Evolutionary conservation across 1,140 invertebrate species (phyloP), one percentile per base, ranked within the genome.

Genomic region (Sarcophaga peregrina): DNA sequence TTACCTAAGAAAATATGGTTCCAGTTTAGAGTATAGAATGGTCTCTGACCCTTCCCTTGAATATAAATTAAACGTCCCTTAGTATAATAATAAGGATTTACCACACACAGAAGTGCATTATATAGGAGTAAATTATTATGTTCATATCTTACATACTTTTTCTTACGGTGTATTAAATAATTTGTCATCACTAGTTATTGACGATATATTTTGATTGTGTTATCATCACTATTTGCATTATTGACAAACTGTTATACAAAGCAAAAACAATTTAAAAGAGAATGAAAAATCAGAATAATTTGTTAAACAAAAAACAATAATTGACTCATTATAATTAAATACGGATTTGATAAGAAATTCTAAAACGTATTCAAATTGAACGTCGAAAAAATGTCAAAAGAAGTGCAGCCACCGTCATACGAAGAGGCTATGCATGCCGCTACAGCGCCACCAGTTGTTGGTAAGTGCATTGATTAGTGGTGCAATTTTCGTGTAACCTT

Each of bases 351-450:
- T 76, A 68, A 68, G n/a, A 68, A 68, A 8, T 68, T 17, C 7
- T 20, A 20, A 68, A 20, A 76, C n/a, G 25, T 2, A 37, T n/a
- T n/a, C n/a, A n/a, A 78, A 78, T 17, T 46, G 15, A 48, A 11
- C 2, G n/a, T 47, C 11, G 6, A 78, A 11, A 72, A 10, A 78
- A 78, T 78, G 75, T 78, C 75, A 52, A 78, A 78, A 78, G 47
- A 78, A 25, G 17, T 25, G 9, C 62, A 68, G 11, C 80, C 80
- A 46, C 80, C 80, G 7, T 68, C 54, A 9, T 81, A 81, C 15
- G 80, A 81, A 68, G 80, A 81, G 17, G 80, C 54, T 5, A 81
- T 81, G 80, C 20, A 68, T 37, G 45, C 80, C 0, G 37, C 80
- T 3, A 81, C 80, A n/a, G 62, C 47, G 8, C 25, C 80, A 54